Evolutionary conservation across 2,113 vertebrate genomes (phyloP), one percentile per base, ranked within the genome.

Genomic region (Sakesphorus luctuosus): DNA sequence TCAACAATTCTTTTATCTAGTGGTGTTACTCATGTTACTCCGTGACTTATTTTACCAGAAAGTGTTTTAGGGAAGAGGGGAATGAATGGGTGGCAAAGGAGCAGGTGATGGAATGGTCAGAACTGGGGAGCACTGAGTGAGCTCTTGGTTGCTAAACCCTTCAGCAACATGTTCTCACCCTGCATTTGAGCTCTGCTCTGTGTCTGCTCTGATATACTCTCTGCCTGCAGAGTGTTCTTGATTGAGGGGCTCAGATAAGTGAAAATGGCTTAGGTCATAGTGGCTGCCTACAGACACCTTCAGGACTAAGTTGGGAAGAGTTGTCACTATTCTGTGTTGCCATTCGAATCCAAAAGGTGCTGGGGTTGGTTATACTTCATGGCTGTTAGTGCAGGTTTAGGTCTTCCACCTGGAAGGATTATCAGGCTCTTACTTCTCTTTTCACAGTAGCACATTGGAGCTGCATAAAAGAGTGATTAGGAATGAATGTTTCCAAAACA

Each of bases 1-100:
- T n/a, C 0, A 0, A 38, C 0, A 0, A 38, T 65, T 90, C 29
- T 25, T 65, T 4, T 56, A 13, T 62, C 31, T n/a, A 14, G 2
- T 8, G 26, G 14, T 24, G 2, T 85, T 55, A 13, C 13, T 35
- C 16, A 2, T 1, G 1, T 43, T 63, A 53, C 10, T 36, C 3
- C 10, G 11, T 47, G 83, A 31, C 3, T 38, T 44, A 2, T 7
- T 9, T 33, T 66, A 38, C 7, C 18, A 62, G 67, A 40, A 9
- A 24, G 25, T 53, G 40, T 17, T 49, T 71, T 38, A 15, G 35
- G 38, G 74, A 52, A 59, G 52, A 4, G 29, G 12, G 44, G 14
- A 61, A 46, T 66, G 46, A 49, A 50, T 29, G 0, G 2, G 28
- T 59, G 46, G 69, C 23, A 25, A 47, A 33, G 33, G 19, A 19